These are phyloP conservation scores for Caenorhabditis uteleia DNA, from an alignment of 2,888 invertebrate species.

Conservation along the genomic window DNA sequence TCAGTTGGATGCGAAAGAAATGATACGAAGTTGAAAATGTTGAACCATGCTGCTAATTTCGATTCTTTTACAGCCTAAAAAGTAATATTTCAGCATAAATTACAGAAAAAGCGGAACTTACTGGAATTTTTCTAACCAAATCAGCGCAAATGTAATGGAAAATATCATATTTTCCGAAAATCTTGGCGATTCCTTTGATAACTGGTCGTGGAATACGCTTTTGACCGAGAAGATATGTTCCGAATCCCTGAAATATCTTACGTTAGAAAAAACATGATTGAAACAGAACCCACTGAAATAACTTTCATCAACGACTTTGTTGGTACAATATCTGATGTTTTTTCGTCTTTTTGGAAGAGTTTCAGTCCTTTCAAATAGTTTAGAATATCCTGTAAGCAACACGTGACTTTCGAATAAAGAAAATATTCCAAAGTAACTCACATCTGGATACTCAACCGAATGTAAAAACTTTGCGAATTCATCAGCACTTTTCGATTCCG, in stretches of 20 bases:
- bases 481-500: slow-evolving; percentile 4
- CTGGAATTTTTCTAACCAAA: slow-evolving; percentile 13
- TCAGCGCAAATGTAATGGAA: slow-evolving; percentile 28
- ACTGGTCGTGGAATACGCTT: slow-evolving; percentile 21
- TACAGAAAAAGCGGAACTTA: slow-evolving; percentile 4
- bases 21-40: slow-evolving; percentile 36
- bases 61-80: slow-evolving; percentile 21
- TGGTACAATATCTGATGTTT: slow-evolving; percentile 18
- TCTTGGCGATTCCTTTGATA: slow-evolving; percentile 14
- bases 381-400: slow-evolving; percentile 17
- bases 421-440: neutral
- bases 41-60: slow-evolving; percentile 23
- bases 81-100: neutral
- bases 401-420: neutral
- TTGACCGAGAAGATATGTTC: slow-evolving; percentile 15
- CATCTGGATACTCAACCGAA: slow-evolving; percentile 21
- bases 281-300: slow-evolving; percentile 12
- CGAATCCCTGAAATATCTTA: slow-evolving; percentile 25
- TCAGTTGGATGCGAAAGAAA: slow-evolving; percentile 33
- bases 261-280: neutral
- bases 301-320: slow-evolving; percentile 28
- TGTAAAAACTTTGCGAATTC: slow-evolving; percentile 36
- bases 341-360: slow-evolving; percentile 21
- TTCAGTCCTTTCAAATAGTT: slow-evolving; percentile 24
- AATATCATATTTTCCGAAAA: slow-evolving; percentile 37